Evolutionary conservation across 2,113 vertebrate species (phyloP), one percentile per base, ranked within the genome.

Genomic region (Perca fluviatilis): DNA sequence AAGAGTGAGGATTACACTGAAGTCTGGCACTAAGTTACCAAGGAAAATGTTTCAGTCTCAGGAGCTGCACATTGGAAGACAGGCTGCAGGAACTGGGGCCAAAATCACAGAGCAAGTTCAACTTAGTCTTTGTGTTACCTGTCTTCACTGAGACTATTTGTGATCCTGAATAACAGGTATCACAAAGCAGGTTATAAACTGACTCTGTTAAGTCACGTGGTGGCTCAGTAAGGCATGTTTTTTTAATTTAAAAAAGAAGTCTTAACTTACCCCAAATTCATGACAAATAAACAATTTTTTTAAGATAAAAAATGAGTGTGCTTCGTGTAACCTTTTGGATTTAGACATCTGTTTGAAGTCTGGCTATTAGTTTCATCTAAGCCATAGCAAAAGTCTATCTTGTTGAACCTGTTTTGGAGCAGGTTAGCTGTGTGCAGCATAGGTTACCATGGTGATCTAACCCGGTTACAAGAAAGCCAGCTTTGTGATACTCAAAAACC

Each of bases 31-130:
- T 2, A 51, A 57, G 23, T 14, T 63, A 40, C 15, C 0, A 4
- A 49, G 54, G 27, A 54, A 77, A 27, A 49, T 33, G 36, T 66
- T 25, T 56, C 19, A 23, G 23, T 57, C 50, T 83, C 25, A 60
- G 74, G 54, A 77, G 68, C 73, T 67, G 14, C 15, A 30, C 19
- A 18, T 21, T 3, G 10, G 14, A 43, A 80, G 61, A 61, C 51
- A 54, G 18, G 49, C 13, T 11, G 16, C 19, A 21, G 36, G 14
- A 66, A 27, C 63, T 36, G 21, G 33, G 12, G 23, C 60, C 19
- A 8, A 21, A 13, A 58, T 64, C 16, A 69, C 19, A 1, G 62
- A 63, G 27, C 19, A 23, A 18, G 21, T 13, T 40, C 25, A n/a
- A 23, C 19, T 15, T 16, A n/a, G 14, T 27, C 18, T 33, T 10